These are phyloP conservation scores for Folsomia candida DNA, from an alignment of 2,888 invertebrate species.

Conservation along the genomic window DNA sequence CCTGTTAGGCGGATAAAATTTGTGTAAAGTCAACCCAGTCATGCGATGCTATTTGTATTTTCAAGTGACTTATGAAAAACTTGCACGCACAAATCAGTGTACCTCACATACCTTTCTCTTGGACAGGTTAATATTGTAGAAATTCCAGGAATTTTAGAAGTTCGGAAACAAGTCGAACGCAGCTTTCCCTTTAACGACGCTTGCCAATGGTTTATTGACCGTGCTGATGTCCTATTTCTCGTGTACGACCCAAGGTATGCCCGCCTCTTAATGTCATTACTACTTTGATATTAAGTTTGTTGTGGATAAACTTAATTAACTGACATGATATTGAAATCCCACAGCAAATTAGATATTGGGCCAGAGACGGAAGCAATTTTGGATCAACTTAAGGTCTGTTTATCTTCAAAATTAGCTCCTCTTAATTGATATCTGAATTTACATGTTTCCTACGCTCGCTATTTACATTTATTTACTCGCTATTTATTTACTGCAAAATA, in stretches of 20 bases:
- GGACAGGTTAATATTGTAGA: conserved; percentile 89
- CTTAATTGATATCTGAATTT: no score
- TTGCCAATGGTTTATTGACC: conserved; percentile 95
- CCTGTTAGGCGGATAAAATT: conserved; percentile 52
- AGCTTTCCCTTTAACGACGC: conserved; percentile 94
- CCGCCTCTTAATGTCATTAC: no score
- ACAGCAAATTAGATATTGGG: conserved; percentile 90
- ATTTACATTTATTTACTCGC: no score
- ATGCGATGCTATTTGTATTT: background rate
- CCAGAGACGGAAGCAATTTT: conserved; percentile 91
- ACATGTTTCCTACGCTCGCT: no score
- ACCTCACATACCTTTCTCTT: background rate
- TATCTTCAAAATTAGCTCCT: no score
- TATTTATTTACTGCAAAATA: background rate
- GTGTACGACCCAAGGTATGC: conserved; percentile 95
- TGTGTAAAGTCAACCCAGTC: background rate
- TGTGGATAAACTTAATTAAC: no score
- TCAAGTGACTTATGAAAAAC: background rate
- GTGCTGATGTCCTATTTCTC: conserved; percentile 91
- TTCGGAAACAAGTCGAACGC: conserved; percentile 85
- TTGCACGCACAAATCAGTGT: background rate
- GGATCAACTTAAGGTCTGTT: conserved; percentile 86
- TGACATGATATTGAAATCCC: no score
- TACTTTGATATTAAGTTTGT: no score
- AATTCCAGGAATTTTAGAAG: conserved; percentile 92